These are phyloP conservation scores for Dolichopus griseipennis DNA, from an alignment of 2,888 invertebrate genomes.

Conservation along the genomic window DNA sequence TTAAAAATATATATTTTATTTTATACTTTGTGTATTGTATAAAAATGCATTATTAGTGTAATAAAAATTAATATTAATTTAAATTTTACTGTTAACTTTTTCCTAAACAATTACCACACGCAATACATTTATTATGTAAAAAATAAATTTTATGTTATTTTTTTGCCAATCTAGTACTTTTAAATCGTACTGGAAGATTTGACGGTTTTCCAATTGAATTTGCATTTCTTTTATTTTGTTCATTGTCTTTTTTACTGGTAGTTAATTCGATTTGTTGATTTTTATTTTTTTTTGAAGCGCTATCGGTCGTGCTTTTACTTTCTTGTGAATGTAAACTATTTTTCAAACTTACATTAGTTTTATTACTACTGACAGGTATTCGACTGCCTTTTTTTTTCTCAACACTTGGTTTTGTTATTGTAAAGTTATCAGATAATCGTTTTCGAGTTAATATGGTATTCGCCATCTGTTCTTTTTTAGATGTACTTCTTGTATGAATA, in stretches of 20 bases:
- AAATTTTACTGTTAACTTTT: too few relatives aligned
- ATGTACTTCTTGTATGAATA: constrained; percentile 14
- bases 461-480: constrained; percentile 12
- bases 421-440: neutral
- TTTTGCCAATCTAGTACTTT: neutral
- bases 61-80: too few relatives aligned
- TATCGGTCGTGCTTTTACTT: too few relatives aligned
- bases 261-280: neutral
- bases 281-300: neutral
- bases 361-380: neutral
- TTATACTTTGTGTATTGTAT: too few relatives aligned
- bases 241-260: neutral
- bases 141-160: neutral
- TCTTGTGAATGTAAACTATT: neutral
- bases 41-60: too few relatives aligned
- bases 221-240: neutral
- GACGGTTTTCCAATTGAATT: neutral
- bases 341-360: neutral
- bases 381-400: neutral
- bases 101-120: neutral
- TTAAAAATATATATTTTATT: too few relatives aligned
- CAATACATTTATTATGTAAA: neutral
- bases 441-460: constrained; percentile 15
- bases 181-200: neutral
- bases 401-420: neutral